Percentiles rank a stretch among this genome's conserved stretches.
phyloP scores from a whole-genome alignment of 2,888 invertebrate genomes.

The Dasypolia templi region DNA sequence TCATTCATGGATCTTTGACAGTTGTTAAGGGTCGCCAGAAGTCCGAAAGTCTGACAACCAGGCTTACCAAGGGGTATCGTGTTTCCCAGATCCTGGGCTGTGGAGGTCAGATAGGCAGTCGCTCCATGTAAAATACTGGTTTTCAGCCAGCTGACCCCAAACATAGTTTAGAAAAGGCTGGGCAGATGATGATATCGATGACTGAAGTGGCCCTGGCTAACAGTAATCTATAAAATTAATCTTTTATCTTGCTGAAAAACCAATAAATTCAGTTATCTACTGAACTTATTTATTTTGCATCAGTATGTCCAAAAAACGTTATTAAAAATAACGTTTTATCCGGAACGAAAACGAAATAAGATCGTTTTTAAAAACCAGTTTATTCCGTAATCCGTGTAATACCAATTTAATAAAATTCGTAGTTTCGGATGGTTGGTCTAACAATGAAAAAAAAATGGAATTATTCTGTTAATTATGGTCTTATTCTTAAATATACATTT shows the following conservation, averaged over 20 bases:
- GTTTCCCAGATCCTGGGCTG: background rate
- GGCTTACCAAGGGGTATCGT: background rate
- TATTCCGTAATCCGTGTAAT: no score
- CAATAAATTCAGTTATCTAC: slow-evolving; percentile 15
- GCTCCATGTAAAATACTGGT: background rate
- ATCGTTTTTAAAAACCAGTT: no score
- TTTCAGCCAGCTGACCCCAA: background rate
- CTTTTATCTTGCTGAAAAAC: slow-evolving; percentile 18
- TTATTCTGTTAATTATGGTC: no score
- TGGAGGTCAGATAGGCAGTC: background rate
- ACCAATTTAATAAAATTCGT: no score
- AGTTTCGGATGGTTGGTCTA: no score
- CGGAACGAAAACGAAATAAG: no score
- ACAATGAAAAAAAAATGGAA: no score
- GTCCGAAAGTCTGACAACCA: background rate
- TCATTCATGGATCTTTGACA: background rate
- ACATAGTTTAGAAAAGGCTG: background rate
- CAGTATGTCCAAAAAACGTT: background rate
- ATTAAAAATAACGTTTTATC: no score
- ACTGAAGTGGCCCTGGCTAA: slow-evolving; percentile 29
- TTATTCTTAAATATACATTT: no score
- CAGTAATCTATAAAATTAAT: slow-evolving; percentile 35
- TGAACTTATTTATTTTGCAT: slow-evolving; percentile 3
- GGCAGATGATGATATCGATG: background rate
- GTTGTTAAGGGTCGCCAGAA: background rate